phyloP scores from a whole-genome alignment of 1,140 invertebrate genomes.

The Vanessa tameamea region DNA sequence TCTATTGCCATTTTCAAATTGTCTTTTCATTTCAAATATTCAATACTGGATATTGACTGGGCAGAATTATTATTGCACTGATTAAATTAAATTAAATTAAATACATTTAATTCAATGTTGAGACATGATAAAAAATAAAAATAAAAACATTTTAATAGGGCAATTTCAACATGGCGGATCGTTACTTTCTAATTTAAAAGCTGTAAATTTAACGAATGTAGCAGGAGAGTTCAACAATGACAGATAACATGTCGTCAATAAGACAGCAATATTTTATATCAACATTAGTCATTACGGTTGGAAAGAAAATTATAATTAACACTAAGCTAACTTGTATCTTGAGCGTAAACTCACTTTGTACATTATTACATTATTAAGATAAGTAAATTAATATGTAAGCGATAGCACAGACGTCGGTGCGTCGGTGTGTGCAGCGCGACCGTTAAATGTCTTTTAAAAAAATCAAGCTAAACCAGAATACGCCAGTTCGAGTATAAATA shows the following conservation, averaged over 20 bases:
- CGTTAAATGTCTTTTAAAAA: slow-evolving; percentile 54
- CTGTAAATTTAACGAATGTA: slow-evolving; percentile 33
- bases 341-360: slow-evolving; percentile 77
- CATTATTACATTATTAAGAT: slow-evolving; percentile 72
- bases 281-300: slow-evolving; percentile 67
- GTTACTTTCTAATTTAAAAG: slow-evolving; percentile 29
- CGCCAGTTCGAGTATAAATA: slow-evolving; percentile 13
- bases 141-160: neutral
- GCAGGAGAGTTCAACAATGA: slow-evolving; percentile 23
- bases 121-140: neutral
- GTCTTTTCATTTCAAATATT: neutral
- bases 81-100: neutral
- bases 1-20: slow-evolving; percentile 13
- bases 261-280: slow-evolving; percentile 57
- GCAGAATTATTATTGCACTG: neutral
- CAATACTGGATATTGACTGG: slow-evolving; percentile 4
- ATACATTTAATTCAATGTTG: slow-evolving; percentile 1
- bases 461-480: slow-evolving; percentile 31
- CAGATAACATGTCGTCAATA: slow-evolving; percentile 17
- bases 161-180: slow-evolving; percentile 17
- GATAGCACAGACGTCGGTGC: slow-evolving; percentile 58
- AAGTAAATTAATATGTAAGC: slow-evolving; percentile 66
- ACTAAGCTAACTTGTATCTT: slow-evolving; percentile 74
- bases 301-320: slow-evolving; percentile 64
- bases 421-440: slow-evolving; percentile 38